Percentiles rank a stretch among this genome's conserved stretches.
phyloP scores from a whole-genome alignment of 1,140 invertebrate genomes.

The Drosophila pectinifera region DNA sequence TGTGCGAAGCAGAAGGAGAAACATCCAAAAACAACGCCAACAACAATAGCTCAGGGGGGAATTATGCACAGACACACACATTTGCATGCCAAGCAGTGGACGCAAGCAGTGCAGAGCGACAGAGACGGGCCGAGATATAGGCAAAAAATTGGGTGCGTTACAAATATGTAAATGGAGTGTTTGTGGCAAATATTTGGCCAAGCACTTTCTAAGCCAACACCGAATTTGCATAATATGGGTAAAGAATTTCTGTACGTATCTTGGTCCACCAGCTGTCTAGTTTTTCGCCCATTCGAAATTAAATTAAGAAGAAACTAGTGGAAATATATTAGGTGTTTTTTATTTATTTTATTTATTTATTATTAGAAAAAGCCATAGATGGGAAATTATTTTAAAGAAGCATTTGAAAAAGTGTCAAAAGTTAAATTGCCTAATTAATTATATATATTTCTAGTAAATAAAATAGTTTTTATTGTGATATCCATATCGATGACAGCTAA shows the following conservation, averaged over 20 bases:
- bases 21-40: constrained; percentile 2
- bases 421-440: too few relatives aligned
- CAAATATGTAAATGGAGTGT: constrained; percentile 29
- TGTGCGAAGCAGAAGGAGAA: constrained; percentile 31
- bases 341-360: too few relatives aligned
- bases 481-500: background rate
- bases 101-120: constrained; percentile 1
- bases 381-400: background rate
- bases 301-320: background rate
- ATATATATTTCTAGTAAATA: too few relatives aligned
- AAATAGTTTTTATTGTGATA: background rate
- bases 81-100: constrained; percentile 38
- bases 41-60: background rate
- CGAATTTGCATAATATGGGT: constrained; percentile 16
- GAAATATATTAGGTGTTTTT: background rate
- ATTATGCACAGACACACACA: constrained; percentile 47
- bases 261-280: background rate
- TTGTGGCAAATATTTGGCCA: constrained; percentile 38
- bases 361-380: too few relatives aligned
- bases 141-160: constrained; percentile 9
- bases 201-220: constrained; percentile 31
- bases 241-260: constrained; percentile 7
- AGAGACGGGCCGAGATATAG: background rate
- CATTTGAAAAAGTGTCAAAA: too few relatives aligned
- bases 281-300: background rate